Evolutionary conservation across 2,888 invertebrate species (phyloP), one percentile per base, ranked within the genome.

Genomic region (Dysmachus trigonus): DNA sequence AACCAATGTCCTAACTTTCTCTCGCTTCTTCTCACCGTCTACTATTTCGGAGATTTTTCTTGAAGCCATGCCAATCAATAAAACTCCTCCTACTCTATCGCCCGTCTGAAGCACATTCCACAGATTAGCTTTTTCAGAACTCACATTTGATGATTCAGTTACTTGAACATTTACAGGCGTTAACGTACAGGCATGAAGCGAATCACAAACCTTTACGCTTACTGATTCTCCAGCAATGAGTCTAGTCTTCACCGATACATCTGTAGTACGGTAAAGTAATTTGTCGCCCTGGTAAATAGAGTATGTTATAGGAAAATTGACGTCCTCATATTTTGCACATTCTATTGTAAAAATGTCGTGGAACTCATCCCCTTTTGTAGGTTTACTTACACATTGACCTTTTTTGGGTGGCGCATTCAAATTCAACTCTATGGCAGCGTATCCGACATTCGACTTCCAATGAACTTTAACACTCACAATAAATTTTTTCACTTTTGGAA

Each of bases 301-400:
- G 53, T 87, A 87, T 2, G 33, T 74, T 3, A 87, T 31, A 0
- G 86, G 86, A n/a, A 38, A 38, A 62, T 74, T 13, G 47, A 18
- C 22, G 35, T 86, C 81, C 3, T 7, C n/a, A 73, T 81, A 87
- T 15, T 73, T 22, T 0, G 8, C 15, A 41, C 87, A 87, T 2
- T 47, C 31, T 30, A 87, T 83, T 22, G 13, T 71, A 76, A 87
- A 87, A 8, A 79, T 22, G 1, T 86, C 86, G 31, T 71, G 2
- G 47, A 27, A 85, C 27, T 87, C 87, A 8, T 13, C 10, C 3
- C 87, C 87, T n/a, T 13, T 5, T 18, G 35, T 73, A 22, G 87
- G 87, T 5, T 31, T 1, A 27, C 71, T 38, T 7, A 18, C 33
- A 76, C 87, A 87, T n/a, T 35, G n/a, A 15, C 87, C 87, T 22